Evolutionary conservation across 2,113 vertebrate species (phyloP), one percentile per base, ranked within the genome.

Genomic region (Phasianus colchicus): DNA sequence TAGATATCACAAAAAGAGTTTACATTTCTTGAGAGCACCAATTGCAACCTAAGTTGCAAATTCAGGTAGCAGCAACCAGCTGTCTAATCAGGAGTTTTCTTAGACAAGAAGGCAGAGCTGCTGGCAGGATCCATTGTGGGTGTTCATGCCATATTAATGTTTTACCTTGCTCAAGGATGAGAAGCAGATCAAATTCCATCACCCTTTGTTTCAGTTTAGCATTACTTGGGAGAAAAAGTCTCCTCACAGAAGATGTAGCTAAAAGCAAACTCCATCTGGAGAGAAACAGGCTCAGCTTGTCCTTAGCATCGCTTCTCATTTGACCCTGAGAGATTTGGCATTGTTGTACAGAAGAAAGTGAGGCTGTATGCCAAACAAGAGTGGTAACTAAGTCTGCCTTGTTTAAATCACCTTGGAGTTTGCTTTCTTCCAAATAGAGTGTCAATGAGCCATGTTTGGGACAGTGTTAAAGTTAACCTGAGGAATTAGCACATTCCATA

Each of bases 161-260:
- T 95, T 94, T 95, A 86, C 92, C 52, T 86, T 88, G 63, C 40
- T 63, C 65, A 63, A 61, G 92, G 25, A n/a, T 64, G 83, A 95
- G 77, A 83, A 87, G 69, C 30, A 54, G 86, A 81, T 88, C 75
- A 94, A 67, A 89, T 90, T 83, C 78, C 75, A 64, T 65, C 75
- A 29, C 24, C 83, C 48, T 36, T 83, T 50, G 8, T 78, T 95
- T 43, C 54, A 63, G 13, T 24, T 54, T 30, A 66, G 21, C 40
- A 58, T 24, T 18, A 17, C 34, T 60, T 52, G 15, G 21, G 60
- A 77, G 50, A 77, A 30, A 16, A 83, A 63, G 52, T 10, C 40
- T 83, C 34, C 45, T 91, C 0, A 0, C 13, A 73, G 70, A 57
- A 9, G 6, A 45, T 8, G 21, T 69, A 7, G 67, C 67, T 86